Evolutionary conservation across 37 sponge, comb jelly and placozoan genomes (phyloP).

Genomic region (Geodia barretti): DNA sequence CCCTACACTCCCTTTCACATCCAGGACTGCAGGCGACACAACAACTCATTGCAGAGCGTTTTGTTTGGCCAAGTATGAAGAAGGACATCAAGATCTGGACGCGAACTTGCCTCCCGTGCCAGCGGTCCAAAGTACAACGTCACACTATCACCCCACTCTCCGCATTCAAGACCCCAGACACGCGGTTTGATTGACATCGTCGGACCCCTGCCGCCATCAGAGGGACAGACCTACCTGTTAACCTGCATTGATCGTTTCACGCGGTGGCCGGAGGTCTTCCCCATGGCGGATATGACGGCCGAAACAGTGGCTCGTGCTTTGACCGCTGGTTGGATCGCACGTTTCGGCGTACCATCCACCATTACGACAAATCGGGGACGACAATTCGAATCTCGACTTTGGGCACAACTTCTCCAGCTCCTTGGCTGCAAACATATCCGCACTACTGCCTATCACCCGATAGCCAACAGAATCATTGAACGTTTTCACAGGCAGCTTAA

Average conservation of each 20-base stretch:
- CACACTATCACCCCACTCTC: slow-evolving; percentile 9
- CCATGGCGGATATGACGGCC: slow-evolving; percentile 6
- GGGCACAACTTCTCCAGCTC: slow-evolving; percentile 12
- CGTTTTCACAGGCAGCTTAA: slow-evolving; percentile 52
- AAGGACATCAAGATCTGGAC: slow-evolving; percentile 10
- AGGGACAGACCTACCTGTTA: too few species aligned
- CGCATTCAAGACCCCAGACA: slow-evolving; percentile 3
- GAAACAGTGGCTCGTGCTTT: slow-evolving; percentile 11
- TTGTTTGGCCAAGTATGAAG: slow-evolving; percentile 8
- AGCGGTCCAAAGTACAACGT: not conserved
- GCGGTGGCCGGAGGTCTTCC: slow-evolving; percentile 14
- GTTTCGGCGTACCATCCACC: slow-evolving; percentile 29
- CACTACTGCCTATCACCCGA: slow-evolving; percentile 57
- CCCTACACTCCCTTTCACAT: not conserved
- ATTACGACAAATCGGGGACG: slow-evolving; percentile 55
- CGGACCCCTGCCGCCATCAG: slow-evolving; percentile 9
- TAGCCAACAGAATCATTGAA: slow-evolving; percentile 47
- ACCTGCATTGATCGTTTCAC: slow-evolving; percentile 20
- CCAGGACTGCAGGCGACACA: not conserved
- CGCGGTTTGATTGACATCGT: slow-evolving; percentile 3
- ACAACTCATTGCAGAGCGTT: not conserved
- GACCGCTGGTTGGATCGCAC: slow-evolving; percentile 3
- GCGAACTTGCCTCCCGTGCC: slow-evolving; percentile 10
- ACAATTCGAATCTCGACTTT: slow-evolving; percentile 51
- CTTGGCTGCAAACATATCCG: slow-evolving; percentile 17